Percentiles rank a stretch among this genome's conserved stretches.
These are phyloP conservation scores for Platysternon megacephalum DNA, from an alignment of 2,113 vertebrate species.

Conservation along the genomic window DNA sequence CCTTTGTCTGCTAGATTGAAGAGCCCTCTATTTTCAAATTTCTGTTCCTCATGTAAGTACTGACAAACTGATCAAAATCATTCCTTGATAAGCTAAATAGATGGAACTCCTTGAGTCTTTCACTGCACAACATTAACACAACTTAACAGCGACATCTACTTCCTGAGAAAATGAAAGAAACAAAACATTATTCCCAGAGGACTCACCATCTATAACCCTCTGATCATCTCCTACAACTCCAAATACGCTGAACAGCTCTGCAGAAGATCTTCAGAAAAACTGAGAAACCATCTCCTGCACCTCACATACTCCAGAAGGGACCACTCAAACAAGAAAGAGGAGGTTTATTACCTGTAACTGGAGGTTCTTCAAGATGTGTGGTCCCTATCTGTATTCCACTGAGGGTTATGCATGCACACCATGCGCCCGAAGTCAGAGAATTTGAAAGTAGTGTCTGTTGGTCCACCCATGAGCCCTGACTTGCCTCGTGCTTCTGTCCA, in stretches of 20 bases:
- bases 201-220: not conserved
- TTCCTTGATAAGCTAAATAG: not conserved
- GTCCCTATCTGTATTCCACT: not conserved
- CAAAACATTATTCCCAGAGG: not conserved
- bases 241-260: not conserved
- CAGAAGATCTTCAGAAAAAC: not conserved
- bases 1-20: not conserved
- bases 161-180: not conserved
- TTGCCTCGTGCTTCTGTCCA: not conserved
- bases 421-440: not conserved
- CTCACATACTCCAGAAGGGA: not conserved
- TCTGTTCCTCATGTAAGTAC: not conserved
- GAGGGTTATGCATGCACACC: not conserved
- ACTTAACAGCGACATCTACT: not conserved
- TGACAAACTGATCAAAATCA: not conserved
- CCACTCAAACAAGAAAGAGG: not conserved
- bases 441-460: not conserved
- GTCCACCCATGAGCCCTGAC: not conserved
- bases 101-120: not conserved
- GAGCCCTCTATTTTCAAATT: not conserved
- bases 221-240: not conserved
- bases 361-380: not conserved
- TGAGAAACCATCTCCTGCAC: not conserved
- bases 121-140: not conserved
- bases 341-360: not conserved